These are phyloP conservation scores for Dufourea novaeangliae DNA, from an alignment of 1,140 invertebrate genomes.

Conservation along the genomic window DNA sequence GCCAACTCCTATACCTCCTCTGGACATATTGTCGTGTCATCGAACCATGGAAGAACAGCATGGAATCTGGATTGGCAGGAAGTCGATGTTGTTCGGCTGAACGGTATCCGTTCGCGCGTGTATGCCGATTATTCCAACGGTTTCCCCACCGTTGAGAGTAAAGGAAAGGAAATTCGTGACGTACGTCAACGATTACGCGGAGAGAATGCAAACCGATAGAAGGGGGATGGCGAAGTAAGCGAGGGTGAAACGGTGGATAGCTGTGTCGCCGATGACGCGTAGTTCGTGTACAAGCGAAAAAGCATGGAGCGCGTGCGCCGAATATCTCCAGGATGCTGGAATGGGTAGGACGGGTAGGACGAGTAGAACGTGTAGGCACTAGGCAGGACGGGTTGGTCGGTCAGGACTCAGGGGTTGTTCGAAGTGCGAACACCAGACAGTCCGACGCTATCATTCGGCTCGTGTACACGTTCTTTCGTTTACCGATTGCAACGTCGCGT, in stretches of 20 bases:
- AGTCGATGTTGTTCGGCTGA: neutral
- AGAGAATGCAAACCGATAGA: neutral
- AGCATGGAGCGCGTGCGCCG: conserved; percentile 50
- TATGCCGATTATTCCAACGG: neutral
- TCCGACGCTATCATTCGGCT: conserved; percentile 50
- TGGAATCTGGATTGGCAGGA: neutral
- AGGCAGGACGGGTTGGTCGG: conserved; percentile 27
- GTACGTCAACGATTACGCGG: conserved; percentile 7
- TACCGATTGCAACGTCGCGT: neutral
- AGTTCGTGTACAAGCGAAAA: neutral
- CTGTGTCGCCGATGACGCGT: conserved; percentile 37
- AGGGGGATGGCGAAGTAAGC: neutral
- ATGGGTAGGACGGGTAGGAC: neutral
- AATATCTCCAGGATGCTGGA: conserved; percentile 37
- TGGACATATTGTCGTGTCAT: neutral
- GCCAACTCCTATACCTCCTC: too few relatives aligned
- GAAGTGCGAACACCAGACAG: conserved; percentile 69
- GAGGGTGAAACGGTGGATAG: neutral
- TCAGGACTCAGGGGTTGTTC: conserved; percentile 58
- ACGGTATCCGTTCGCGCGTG: neutral
- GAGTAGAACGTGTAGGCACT: neutral
- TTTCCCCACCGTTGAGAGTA: neutral
- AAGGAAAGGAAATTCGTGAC: neutral
- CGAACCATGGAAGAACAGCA: too few relatives aligned
- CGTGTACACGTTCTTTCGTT: neutral